These are phyloP conservation scores for Lasius fuliginosus DNA, from an alignment of 2,888 invertebrate genomes.

Conservation along the genomic window DNA sequence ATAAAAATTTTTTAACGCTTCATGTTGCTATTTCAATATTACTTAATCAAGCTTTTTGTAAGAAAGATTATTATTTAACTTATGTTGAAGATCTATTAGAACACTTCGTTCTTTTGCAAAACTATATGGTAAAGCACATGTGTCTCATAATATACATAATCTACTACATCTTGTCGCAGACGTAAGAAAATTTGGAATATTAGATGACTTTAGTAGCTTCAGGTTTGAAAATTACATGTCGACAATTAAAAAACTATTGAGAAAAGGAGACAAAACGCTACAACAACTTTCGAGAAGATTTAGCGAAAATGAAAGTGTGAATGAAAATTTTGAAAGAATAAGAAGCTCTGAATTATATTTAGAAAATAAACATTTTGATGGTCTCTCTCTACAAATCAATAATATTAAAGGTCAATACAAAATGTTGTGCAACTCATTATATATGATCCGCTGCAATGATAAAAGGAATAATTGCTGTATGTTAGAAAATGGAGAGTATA, in stretches of 20 bases:
- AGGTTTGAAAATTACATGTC: constrained; percentile 78
- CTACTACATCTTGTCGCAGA: constrained; percentile 78
- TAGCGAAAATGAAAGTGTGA: constrained; percentile 25
- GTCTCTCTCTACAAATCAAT: not conserved
- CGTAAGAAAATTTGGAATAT: constrained; percentile 70
- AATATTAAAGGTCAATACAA: constrained; percentile 18
- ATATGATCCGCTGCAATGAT: not conserved
- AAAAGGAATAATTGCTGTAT: constrained; percentile 27
- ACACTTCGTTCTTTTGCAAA: constrained; percentile 42
- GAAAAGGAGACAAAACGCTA: constrained; percentile 58
- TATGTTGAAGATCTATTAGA: constrained; percentile 47
- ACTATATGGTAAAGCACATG: constrained; percentile 36
- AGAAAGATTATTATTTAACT: constrained; percentile 55
- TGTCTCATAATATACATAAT: constrained; percentile 79
- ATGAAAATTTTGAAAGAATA: not conserved
- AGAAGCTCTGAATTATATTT: not conserved
- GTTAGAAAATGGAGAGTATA: constrained; percentile 15
- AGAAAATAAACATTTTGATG: constrained; percentile 23
- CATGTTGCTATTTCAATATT: constrained; percentile 59
- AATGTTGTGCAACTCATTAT: constrained; percentile 1
- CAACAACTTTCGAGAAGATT: constrained; percentile 56
- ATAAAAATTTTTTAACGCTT: constrained; percentile 53
- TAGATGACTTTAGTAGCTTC: constrained; percentile 79
- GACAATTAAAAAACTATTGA: constrained; percentile 62
- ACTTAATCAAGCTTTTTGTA: constrained; percentile 37